Evolutionary conservation across 2,113 vertebrate genomes (phyloP).

Genomic region (Muntiacus muntjak): DNA sequence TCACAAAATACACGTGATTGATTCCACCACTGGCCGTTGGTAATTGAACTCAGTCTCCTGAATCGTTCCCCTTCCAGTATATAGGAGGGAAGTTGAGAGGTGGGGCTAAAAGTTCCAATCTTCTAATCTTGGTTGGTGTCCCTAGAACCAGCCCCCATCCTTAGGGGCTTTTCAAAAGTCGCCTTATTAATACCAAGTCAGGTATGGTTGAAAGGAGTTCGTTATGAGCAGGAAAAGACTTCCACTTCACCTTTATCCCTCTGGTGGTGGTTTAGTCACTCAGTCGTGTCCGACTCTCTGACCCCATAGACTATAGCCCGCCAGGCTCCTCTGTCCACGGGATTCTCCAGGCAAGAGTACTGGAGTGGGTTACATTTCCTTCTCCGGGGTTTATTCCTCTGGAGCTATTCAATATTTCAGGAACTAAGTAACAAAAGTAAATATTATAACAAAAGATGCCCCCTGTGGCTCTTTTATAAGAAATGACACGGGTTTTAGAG

Average conservation of each 20-base stretch:
- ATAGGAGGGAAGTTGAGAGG: background rate
- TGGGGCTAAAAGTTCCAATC: background rate
- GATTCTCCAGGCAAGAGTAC: background rate
- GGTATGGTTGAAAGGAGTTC: background rate
- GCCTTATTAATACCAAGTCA: background rate
- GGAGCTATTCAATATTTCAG: background rate
- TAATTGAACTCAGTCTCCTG: background rate
- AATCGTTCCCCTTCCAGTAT: background rate
- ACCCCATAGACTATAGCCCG: background rate
- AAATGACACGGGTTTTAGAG: background rate
- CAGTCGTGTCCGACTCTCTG: background rate
- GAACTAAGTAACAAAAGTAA: background rate
- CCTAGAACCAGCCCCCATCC: background rate
- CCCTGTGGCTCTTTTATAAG: background rate
- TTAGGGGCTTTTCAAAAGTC: background rate
- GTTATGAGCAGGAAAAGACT: background rate
- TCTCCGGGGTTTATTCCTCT: background rate
- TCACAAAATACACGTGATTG: rapidly evolving
- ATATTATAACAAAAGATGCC: background rate
- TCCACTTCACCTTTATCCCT: background rate
- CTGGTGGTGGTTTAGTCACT: rapidly evolving
- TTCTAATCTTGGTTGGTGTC: background rate
- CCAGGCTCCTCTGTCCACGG: background rate
- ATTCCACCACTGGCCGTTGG: background rate
- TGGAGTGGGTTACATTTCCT: background rate